Evolutionary conservation across 2,113 vertebrate species (phyloP).

Genomic region (Sinosuthora webbiana): DNA sequence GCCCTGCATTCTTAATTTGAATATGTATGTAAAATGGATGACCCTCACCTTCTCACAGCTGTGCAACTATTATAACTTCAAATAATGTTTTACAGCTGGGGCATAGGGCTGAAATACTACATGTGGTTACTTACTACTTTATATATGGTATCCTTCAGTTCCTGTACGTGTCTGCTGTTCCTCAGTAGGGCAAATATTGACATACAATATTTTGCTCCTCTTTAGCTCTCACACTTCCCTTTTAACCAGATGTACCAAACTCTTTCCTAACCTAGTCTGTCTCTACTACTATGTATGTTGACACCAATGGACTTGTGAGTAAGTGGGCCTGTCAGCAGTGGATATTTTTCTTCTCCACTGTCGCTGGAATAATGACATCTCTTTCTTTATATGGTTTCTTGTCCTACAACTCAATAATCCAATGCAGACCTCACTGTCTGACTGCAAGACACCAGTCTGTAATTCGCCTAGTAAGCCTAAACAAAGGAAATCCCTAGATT

Average conservation of each 20-base stretch:
- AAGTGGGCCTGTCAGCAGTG: conserved; percentile 68
- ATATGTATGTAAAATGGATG: conserved; percentile 67
- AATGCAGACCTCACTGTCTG: conserved; percentile 60
- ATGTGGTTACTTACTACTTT: conserved; percentile 62
- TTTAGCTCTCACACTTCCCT: conserved; percentile 60
- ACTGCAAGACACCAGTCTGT: conserved; percentile 58
- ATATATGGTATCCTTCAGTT: conserved; percentile 64
- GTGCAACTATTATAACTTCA: conserved; percentile 68
- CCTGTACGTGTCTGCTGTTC: conserved; percentile 64
- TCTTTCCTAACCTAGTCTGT: conserved; percentile 58
- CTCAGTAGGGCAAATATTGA: conserved; percentile 68
- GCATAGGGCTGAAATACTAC: conserved; percentile 66
- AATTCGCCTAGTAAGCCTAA: conserved; percentile 61
- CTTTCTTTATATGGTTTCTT: conserved; percentile 71
- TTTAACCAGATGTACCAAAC: conserved; percentile 67
- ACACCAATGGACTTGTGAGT: conserved; percentile 66
- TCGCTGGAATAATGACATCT: conserved; percentile 72
- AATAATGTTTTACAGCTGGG: conserved; percentile 74
- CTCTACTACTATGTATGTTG: conserved; percentile 50
- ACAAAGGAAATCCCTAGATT: conserved; percentile 71
- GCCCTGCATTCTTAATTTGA: conserved; percentile 69
- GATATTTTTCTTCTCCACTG: conserved; percentile 66
- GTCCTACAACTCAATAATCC: conserved; percentile 58
- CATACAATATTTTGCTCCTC: conserved; percentile 54
- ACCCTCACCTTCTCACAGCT: conserved; percentile 60